Evolutionary conservation across 1,140 invertebrate genomes (phyloP), one percentile per base, ranked within the genome.

Genomic region (Dryas iulia): DNA sequence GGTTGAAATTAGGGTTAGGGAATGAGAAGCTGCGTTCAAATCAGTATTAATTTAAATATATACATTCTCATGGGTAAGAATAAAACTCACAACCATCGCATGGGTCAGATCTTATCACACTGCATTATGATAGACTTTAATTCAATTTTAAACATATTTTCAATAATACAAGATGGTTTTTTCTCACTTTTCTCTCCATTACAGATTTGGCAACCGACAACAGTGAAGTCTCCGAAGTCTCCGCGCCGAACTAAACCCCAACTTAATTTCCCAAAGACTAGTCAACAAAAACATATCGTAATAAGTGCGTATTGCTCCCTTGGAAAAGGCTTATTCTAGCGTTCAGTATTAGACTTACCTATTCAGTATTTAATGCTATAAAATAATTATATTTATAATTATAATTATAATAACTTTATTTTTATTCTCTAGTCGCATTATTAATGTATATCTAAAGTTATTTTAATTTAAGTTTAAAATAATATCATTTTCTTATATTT

Each of bases 171-270:
- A n/a, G n/a, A n/a, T n/a, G n/a, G n/a, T n/a, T n/a, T n/a, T n/a
- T n/a, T n/a, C n/a, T 3, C 0, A 47, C 10, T 2, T 24, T 11
- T 12, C 14, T 63, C 61, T 69, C 61, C 10, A 71, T 84, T 82
- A 33, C 86, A 89, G 86, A 84, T 62, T 68, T 79, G 83, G 86
- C 83, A 57, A 69, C 78, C 18, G 39, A 47, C 7, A 84, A 65
- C 71, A 67, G 65, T 12, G 86, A 84, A 52, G 69, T 77, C 59
- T 75, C 78, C 26, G 86, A 84, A 52, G 69, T 77, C 59, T 75
- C 78, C 26, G 67, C 68, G 8, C 59, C 66, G n/a, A 79, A 86
- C 59, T 84, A 79, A 81, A 59, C 66, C 67, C 60, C 67, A 62
- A 60, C 25, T 25, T 26, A 59, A 12, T 31, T 52, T 56, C 11